These are phyloP conservation scores for Bombus superbus DNA, from an alignment of 1,140 invertebrate genomes.

Conservation along the genomic window DNA sequence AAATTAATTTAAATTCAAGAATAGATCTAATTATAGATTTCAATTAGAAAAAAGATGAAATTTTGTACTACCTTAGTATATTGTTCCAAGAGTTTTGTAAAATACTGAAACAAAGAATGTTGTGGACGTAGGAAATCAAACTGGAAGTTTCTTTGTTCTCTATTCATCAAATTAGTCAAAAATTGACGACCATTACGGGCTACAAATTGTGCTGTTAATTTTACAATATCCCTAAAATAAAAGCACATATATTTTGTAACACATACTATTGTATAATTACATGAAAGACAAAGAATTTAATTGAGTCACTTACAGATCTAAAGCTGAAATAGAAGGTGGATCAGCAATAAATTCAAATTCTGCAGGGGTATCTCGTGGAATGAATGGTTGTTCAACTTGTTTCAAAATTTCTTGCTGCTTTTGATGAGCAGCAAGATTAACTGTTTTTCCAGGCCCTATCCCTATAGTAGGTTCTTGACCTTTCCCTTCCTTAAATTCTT, in stretches of 20 bases:
- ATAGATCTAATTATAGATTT: not conserved
- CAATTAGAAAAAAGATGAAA: not conserved
- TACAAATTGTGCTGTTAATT: constrained; percentile 99
- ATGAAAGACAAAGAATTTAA: constrained; percentile 42
- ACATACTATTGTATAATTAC: constrained; percentile 28
- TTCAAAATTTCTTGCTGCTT: constrained; percentile 95
- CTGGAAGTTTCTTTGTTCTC: constrained; percentile 98
- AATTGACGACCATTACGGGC: constrained; percentile 99
- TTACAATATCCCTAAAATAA: constrained; percentile 95
- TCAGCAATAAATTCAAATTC: constrained; percentile 99
- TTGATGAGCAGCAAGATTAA: constrained; percentile 89
- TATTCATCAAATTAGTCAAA: constrained; percentile 98
- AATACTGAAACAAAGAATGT: constrained; percentile 99
- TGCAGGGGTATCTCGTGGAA: constrained; percentile 96
- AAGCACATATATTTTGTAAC: constrained; percentile 35
- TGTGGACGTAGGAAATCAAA: constrained; percentile 99
- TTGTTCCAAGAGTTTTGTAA: constrained; percentile 98
- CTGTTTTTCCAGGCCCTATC: constrained; percentile 80
- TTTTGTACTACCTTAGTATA: constrained; percentile 92
- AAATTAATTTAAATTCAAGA: constrained; percentile 10
- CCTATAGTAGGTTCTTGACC: constrained; percentile 81
- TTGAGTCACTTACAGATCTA: constrained; percentile 91
- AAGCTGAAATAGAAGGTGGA: constrained; percentile 98
- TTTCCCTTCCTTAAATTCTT: constrained; percentile 97
- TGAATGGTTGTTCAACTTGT: constrained; percentile 93